Percentiles rank a stretch among this genome's conserved stretches.
Evolutionary conservation across 2,113 vertebrate genomes (phyloP).

Genomic region (Channa maculata): DNA sequence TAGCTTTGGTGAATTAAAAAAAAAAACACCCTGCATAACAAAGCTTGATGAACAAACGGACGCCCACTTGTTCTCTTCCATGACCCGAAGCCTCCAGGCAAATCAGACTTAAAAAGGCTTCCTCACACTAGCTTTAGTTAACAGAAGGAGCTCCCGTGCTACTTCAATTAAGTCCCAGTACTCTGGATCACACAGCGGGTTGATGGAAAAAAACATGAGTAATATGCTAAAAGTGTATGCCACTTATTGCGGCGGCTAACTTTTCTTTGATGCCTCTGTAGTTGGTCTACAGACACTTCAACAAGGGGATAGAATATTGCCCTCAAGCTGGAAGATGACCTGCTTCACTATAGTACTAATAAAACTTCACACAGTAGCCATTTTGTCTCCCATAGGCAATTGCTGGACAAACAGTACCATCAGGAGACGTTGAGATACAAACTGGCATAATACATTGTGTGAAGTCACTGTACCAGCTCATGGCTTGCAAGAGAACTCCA

Average conservation of each 20-base stretch:
- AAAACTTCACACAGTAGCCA: conserved; percentile 50
- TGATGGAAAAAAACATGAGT: conserved; percentile 24
- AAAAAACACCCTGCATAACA: conserved; percentile 51
- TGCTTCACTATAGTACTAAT: conserved; percentile 30
- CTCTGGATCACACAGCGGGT: conserved; percentile 64
- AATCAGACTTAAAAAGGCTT: conserved; percentile 71
- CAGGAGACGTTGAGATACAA: conserved; percentile 36
- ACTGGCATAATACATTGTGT: conserved; percentile 34
- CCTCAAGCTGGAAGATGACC: conserved; percentile 40
- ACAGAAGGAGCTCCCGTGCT: conserved; percentile 54
- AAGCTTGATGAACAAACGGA: conserved; percentile 72
- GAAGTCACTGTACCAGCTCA: conserved; percentile 41
- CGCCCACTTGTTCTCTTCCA: conserved; percentile 73
- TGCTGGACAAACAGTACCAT: conserved; percentile 43
- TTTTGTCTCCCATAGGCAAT: conserved; percentile 52
- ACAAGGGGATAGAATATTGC: conserved; percentile 36
- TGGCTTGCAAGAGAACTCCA: conserved; percentile 58
- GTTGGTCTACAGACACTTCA: conserved; percentile 45
- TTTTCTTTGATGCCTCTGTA: conserved; percentile 60
- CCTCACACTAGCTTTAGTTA: conserved; percentile 59
- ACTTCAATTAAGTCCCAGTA: conserved; percentile 66
- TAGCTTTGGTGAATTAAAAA: conserved; percentile 56
- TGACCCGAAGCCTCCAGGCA: conserved; percentile 66
- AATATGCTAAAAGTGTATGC: conserved; percentile 38
- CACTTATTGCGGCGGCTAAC: conserved; percentile 25